Percentiles rank a stretch among this genome's conserved stretches.
Conservation (phyloP, 1,140 invertebrate species). For the Heliconius eleuchia region DNA sequence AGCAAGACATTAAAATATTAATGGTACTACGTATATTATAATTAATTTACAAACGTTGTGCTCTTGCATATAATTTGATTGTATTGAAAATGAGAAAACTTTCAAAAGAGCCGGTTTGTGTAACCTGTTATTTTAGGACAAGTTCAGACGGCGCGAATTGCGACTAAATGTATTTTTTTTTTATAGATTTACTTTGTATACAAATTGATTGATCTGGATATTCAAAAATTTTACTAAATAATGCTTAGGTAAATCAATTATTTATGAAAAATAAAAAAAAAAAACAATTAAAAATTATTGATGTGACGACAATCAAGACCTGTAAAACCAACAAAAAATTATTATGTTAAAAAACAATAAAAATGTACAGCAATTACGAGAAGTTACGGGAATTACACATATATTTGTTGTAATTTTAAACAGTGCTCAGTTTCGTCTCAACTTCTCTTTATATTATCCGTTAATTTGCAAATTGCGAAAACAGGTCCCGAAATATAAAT, state of each 20-base stretch:
- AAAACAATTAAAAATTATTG: no score
- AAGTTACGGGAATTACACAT: background rate
- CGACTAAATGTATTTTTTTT: background rate
- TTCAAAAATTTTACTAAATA: no score
- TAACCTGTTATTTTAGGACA: slow-evolving; percentile 8
- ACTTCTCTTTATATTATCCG: slow-evolving; percentile 5
- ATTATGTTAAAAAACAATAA: no score
- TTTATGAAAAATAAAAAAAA: no score
- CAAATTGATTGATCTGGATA: no score
- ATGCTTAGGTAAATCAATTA: no score
- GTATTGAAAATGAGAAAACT: slow-evolving; percentile 14
- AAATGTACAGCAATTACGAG: background rate
- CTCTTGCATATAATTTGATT: slow-evolving; percentile 11
- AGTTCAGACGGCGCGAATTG: background rate
- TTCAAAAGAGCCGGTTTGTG: slow-evolving; percentile 4
- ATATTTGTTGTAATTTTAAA: background rate
- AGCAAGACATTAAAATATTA: background rate
- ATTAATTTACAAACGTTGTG: slow-evolving; percentile 1
- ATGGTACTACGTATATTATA: background rate
- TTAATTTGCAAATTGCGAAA: slow-evolving; percentile 27
- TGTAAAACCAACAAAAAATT: no score
- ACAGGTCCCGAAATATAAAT: slow-evolving; percentile 4
- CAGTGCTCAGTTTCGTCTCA: background rate
- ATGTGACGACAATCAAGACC: no score
- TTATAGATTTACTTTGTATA: background rate